Evolutionary conservation across 2,888 invertebrate species (phyloP), one percentile per base, ranked within the genome.

Genomic region (Alloplasta piceator): DNA sequence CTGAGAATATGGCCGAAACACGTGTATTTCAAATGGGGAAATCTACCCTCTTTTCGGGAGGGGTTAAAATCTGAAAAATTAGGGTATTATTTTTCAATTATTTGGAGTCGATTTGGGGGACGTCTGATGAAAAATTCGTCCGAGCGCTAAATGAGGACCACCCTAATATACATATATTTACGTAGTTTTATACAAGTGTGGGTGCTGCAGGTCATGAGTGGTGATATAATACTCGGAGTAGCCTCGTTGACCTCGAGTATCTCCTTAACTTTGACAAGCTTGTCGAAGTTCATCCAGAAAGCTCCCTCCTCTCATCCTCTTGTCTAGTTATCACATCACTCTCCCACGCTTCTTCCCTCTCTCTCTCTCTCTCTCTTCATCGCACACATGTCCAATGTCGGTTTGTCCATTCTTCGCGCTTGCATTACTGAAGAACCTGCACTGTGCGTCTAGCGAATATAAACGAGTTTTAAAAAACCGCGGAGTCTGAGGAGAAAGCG

Each of bases 181-280:
- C 26, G 12, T 36, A 36, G 39, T 26, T 36, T 38, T 60, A 39
- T 39, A 48, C 56, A 7, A 46, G 48, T 56, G 14, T 26, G 26
- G 26, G 26, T 26, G 1, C 26, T 26, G 1, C 3, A 10, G 43
- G 16, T 12, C 50, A 50, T 14, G 38, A 55, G 70, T 38, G 48
- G 50, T 58, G 50, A 55, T 70, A n/a, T 14, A 52, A 36, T 43
- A 55, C 71, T 64, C 58, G 56, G 39, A 36, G 7, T 39, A 55
- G 58, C 52, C 48, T 48, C 38, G 50, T 60, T 66, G 72, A 72
- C 52, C 60, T 60, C 64, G 72, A 72, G 66, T 60, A 72, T 50
- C 71, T 72, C 78, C 52, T 78, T 60, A 66, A 72, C 72, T 66
- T 60, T 46, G 71, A 72, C 71, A 67, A 78, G 72, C 61, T 76